Evolutionary conservation across 2,888 invertebrate genomes (phyloP).

Genomic region (Bembecia ichneumoniformis): DNA sequence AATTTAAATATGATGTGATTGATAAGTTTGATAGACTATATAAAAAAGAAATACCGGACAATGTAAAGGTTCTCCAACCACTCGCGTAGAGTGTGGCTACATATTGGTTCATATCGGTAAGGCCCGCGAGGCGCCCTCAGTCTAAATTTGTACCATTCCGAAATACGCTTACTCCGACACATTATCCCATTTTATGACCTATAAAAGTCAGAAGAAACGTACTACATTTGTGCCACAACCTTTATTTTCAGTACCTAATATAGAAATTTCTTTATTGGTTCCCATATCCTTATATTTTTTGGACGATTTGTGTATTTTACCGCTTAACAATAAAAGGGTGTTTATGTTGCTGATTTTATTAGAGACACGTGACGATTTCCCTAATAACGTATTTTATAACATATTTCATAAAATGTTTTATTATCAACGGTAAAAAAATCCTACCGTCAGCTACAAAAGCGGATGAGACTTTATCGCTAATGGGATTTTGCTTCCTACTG

Average conservation of each 20-base stretch:
- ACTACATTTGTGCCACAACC: conserved; percentile 64
- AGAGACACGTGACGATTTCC: conserved; percentile 47
- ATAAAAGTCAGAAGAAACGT: conserved; percentile 66
- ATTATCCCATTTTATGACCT: conserved; percentile 70
- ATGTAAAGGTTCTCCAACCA: conserved; percentile 22
- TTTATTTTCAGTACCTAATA: conserved; percentile 66
- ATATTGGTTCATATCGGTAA: conserved; percentile 49
- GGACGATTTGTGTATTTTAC: conserved; percentile 55
- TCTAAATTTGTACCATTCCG: conserved; percentile 69
- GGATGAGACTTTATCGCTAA: too few relatives aligned
- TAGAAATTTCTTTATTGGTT: conserved; percentile 57
- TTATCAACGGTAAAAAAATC: not conserved
- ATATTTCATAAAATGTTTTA: conserved; percentile 48
- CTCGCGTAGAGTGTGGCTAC: conserved; percentile 32
- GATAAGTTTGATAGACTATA: too few relatives aligned
- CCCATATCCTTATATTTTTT: conserved; percentile 50
- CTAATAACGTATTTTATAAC: conserved; percentile 51
- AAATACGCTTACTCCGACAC: conserved; percentile 66
- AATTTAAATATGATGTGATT: too few relatives aligned
- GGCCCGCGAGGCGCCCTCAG: conserved; percentile 39
- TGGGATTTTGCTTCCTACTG: too few relatives aligned
- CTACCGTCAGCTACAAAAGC: not conserved
- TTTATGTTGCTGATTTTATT: conserved; percentile 54
- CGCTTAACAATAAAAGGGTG: conserved; percentile 47
- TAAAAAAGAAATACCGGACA: not conserved